Evolutionary conservation across 2,888 invertebrate genomes (phyloP).

Genomic region (Troides helena): DNA sequence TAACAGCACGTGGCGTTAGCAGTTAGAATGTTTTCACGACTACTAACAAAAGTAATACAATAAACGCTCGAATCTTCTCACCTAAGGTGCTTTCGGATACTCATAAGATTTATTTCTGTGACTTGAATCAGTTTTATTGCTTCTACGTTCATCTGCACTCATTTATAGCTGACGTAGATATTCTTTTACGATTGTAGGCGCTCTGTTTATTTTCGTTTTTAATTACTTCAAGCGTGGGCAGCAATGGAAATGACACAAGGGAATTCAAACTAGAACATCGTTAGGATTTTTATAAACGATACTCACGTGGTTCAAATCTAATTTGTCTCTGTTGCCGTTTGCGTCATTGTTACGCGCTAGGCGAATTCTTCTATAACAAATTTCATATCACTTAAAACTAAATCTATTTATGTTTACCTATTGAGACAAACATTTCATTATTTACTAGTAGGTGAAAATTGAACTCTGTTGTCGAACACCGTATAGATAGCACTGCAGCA

Average conservation of each 20-base stretch:
- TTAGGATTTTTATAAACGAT: constrained; percentile 38
- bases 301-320: constrained; percentile 27
- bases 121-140: constrained; percentile 77
- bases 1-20: constrained; percentile 60
- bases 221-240: constrained; percentile 76
- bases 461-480: too few relatives aligned
- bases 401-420: neutral
- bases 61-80: constrained; percentile 60
- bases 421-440: too few relatives aligned
- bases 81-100: constrained; percentile 63
- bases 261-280: constrained; percentile 51
- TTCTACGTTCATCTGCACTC: constrained; percentile 75
- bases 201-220: constrained; percentile 81
- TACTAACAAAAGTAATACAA: constrained; percentile 54
- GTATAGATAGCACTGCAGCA: too few relatives aligned
- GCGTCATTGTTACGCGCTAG: constrained; percentile 27
- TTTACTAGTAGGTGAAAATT: too few relatives aligned
- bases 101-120: constrained; percentile 76
- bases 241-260: constrained; percentile 71
- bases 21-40: constrained; percentile 51
- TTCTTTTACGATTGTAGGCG: constrained; percentile 78
- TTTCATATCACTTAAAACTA: neutral
- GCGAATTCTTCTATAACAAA: constrained; percentile 15
- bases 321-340: constrained; percentile 30
- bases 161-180: constrained; percentile 78